Conservation (phyloP, 2,797 vertebrate genomes). For the Scarus forsteni region DNA sequence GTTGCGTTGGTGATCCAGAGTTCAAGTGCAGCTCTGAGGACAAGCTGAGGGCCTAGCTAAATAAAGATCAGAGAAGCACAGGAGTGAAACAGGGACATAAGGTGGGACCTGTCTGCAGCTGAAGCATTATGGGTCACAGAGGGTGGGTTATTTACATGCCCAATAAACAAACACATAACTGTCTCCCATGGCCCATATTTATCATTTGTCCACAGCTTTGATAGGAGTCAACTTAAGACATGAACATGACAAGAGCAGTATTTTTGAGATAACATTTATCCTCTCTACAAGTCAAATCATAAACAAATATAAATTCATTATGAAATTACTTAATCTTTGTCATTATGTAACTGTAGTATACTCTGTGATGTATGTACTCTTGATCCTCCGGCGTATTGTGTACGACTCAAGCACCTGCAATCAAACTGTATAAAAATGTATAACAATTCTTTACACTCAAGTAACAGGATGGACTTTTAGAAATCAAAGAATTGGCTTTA, state of each 20-base stretch:
- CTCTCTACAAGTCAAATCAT: not conserved
- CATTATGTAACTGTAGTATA: no score
- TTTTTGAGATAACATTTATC: not conserved
- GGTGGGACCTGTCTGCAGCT: conserved; percentile 24
- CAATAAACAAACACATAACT: not conserved
- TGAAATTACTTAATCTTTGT: no score
- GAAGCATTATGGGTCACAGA: conserved; percentile 6
- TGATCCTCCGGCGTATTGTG: no score
- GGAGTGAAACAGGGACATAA: conserved; percentile 44
- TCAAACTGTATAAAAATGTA: no score
- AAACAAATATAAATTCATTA: not conserved
- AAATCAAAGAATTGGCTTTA: no score
- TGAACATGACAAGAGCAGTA: not conserved
- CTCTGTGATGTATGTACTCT: no score
- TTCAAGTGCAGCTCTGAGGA: conserved; percentile 26
- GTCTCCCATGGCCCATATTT: not conserved
- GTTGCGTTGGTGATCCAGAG: conserved; percentile 6
- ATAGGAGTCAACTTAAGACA: not conserved
- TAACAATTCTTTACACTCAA: no score
- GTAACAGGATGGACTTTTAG: no score
- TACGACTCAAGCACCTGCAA: no score
- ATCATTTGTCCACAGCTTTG: not conserved
- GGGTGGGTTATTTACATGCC: not conserved
- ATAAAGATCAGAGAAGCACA: conserved; percentile 34
- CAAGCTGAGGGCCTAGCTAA: conserved; percentile 40